Evolutionary conservation across 1,140 invertebrate genomes (phyloP).

Genomic region (Calliphora vicina): DNA sequence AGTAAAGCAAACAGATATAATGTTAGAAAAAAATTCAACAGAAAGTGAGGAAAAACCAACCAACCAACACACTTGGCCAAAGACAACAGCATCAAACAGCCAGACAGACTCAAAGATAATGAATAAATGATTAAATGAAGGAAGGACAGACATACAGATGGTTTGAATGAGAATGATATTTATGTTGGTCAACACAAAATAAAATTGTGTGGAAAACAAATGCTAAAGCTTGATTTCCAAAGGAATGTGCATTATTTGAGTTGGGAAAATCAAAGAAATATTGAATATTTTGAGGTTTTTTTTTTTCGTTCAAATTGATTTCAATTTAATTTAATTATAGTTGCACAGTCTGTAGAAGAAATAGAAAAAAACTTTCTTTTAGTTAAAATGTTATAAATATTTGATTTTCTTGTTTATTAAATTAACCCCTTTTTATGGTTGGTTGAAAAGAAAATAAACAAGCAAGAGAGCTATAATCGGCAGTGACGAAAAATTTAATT

Average conservation of each 20-base stretch:
- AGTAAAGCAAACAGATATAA: not conserved
- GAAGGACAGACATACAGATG: not conserved
- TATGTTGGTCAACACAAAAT: not conserved
- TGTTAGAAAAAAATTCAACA: not conserved
- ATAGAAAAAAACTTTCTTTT: not conserved
- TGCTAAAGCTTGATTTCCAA: too few relatives aligned
- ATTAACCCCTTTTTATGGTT: not conserved
- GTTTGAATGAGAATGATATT: not conserved
- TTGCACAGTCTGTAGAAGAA: not conserved
- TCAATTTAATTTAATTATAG: slow-evolving; percentile 10
- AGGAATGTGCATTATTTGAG: not conserved
- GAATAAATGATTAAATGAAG: not conserved
- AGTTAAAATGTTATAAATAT: not conserved
- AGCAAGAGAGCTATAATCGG: too few relatives aligned
- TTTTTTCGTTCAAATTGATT: not conserved
- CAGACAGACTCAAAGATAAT: not conserved
- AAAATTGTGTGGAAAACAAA: too few relatives aligned
- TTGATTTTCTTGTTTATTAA: not conserved
- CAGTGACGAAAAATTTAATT: too few relatives aligned
- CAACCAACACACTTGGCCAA: not conserved
- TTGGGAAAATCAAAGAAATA: not conserved
- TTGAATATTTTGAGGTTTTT: not conserved
- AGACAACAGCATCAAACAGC: too few relatives aligned
- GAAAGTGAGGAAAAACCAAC: not conserved
- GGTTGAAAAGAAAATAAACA: not conserved